phyloP scores from a whole-genome alignment of 2,797 vertebrate species.

The Myoxocephalus aenaeus region DNA sequence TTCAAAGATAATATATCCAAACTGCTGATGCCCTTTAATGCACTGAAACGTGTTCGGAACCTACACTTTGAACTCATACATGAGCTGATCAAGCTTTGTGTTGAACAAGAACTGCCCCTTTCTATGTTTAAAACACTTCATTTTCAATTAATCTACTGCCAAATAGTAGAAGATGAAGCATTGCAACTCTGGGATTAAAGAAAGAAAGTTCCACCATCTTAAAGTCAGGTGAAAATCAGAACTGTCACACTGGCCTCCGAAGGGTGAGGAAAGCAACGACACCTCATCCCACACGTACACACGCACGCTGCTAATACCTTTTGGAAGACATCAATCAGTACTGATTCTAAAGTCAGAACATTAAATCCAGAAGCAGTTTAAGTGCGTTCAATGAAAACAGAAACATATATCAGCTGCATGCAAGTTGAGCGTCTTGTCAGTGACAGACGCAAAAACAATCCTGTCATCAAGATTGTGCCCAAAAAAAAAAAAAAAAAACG shows the following conservation, averaged over 20 bases:
- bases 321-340: not conserved
- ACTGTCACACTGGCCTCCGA: slow-evolving; percentile 48
- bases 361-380: not conserved
- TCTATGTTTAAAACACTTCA: not conserved
- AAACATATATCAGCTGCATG: not conserved
- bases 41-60: not conserved
- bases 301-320: not conserved
- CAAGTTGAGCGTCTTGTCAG: not conserved
- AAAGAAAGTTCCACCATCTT: not conserved
- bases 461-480: slow-evolving; percentile 1
- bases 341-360: not conserved
- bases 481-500: slow-evolving; percentile 44
- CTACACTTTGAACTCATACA: not conserved
- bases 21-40: not conserved
- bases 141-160: not conserved
- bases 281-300: not conserved
- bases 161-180: not conserved
- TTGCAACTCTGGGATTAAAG: not conserved
- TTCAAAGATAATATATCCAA: not conserved
- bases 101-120: not conserved
- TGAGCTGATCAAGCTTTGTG: not conserved
- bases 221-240: not conserved
- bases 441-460: slow-evolving; percentile 7
- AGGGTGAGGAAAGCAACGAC: slow-evolving; percentile 22
- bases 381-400: not conserved